These are phyloP conservation scores for Anarhynchus alexandrinus DNA, from an alignment of 2,113 vertebrate genomes.

Conservation along the genomic window DNA sequence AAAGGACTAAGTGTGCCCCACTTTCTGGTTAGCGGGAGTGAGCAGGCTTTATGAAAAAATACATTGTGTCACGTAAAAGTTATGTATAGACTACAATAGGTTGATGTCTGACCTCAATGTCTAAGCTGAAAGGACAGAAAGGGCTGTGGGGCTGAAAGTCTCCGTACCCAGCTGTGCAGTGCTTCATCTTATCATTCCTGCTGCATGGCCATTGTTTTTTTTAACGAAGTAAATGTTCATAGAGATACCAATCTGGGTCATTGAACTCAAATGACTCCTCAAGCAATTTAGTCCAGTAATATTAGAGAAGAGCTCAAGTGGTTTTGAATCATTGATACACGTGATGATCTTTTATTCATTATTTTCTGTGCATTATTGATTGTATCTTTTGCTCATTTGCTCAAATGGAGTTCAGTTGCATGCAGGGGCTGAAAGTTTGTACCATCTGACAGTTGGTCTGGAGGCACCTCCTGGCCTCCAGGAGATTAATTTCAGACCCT, in stretches of 20 bases:
- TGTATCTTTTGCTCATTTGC: not conserved
- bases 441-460: not conserved
- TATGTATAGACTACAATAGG: not conserved
- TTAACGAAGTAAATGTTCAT: not conserved
- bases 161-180: not conserved
- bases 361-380: not conserved
- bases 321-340: not conserved
- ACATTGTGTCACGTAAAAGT: fast-evolving
- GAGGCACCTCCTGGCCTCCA: not conserved
- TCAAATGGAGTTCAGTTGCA: not conserved
- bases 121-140: not conserved
- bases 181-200: not conserved
- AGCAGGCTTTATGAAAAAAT: not conserved
- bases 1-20: not conserved
- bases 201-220: not conserved
- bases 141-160: not conserved
- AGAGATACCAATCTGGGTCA: not conserved
- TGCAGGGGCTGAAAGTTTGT: not conserved
- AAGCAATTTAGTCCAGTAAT: not conserved
- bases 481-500: not conserved
- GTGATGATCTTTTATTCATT: not conserved
- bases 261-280: not conserved
- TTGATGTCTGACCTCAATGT: not conserved
- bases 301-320: not conserved
- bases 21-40: not conserved